phyloP scores from a whole-genome alignment of 2,113 vertebrate genomes.

The Todiramphus chloris region DNA sequence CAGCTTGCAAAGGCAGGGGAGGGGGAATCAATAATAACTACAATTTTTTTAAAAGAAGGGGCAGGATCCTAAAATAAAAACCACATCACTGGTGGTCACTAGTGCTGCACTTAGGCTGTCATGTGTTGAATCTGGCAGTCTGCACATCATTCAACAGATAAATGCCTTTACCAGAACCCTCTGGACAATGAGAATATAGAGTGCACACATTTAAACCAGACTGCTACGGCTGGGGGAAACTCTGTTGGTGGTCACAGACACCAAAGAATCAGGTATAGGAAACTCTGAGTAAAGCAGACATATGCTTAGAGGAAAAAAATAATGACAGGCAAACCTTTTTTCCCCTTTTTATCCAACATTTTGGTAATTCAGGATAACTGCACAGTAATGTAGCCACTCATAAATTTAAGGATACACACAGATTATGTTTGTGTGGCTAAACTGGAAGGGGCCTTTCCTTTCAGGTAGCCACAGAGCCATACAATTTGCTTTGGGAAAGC shows the following conservation, averaged over 20 bases:
- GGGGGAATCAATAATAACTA: constrained; percentile 11
- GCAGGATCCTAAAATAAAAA: constrained; percentile 49
- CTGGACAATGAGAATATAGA: constrained; percentile 64
- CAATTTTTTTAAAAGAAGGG: not conserved
- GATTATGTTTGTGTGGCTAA: constrained; percentile 35
- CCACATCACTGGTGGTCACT: constrained; percentile 34
- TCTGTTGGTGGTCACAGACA: constrained; percentile 78
- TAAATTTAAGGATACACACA: constrained; percentile 60
- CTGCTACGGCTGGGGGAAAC: constrained; percentile 35
- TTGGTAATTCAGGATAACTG: constrained; percentile 32
- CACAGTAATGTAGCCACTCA: not conserved
- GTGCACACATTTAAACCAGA: constrained; percentile 50
- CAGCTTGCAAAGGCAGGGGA: not conserved
- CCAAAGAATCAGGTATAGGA: constrained; percentile 69
- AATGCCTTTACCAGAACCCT: constrained; percentile 79
- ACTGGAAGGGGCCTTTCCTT: constrained; percentile 56
- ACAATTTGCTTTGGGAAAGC: constrained; percentile 54
- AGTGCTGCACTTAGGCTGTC: constrained; percentile 51
- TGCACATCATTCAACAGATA: constrained; percentile 68
- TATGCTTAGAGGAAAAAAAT: constrained; percentile 27
- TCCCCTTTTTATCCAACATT: not conserved
- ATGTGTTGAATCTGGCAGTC: constrained; percentile 74
- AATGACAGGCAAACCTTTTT: not conserved
- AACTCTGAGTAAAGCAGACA: constrained; percentile 63
- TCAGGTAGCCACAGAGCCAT: constrained; percentile 53